A percentile compares a stretch with the other conserved stretches of the same genome.
Conservation (phyloP, 2,888 invertebrate genomes). For the Chrysopilus asiliformis region DNA sequence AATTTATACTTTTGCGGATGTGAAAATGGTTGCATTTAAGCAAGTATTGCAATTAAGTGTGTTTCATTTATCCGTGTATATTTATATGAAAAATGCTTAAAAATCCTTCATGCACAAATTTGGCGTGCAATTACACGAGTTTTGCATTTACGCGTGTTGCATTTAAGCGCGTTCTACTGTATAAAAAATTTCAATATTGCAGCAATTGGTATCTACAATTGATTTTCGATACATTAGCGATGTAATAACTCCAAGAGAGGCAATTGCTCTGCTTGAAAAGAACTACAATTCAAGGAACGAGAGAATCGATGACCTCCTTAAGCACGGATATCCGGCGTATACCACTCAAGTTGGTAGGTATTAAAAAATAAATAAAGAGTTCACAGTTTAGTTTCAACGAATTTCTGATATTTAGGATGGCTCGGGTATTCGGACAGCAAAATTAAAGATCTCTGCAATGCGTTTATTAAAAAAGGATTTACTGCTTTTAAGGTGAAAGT, state of each 20-base stretch:
- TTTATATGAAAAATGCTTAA: too few species aligned
- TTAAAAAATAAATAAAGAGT: not conserved
- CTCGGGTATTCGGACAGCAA: conserved; percentile 70
- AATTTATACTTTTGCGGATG: too few species aligned
- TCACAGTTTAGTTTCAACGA: too few species aligned
- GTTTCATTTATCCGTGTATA: too few species aligned
- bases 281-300: conserved; percentile 44
- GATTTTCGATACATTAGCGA: conserved; percentile 79
- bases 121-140: too few species aligned
- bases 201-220: conserved; percentile 65
- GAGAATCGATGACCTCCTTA: conserved; percentile 47
- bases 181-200: conserved; percentile 14
- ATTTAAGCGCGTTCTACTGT: too few species aligned
- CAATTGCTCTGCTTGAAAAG: conserved; percentile 51
- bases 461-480: conserved; percentile 62
- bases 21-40: too few species aligned
- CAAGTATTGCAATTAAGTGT: too few species aligned
- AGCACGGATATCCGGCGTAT: conserved; percentile 69
- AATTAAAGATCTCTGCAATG: conserved; percentile 52
- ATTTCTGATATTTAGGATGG: too few species aligned
- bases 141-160: too few species aligned
- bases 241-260: conserved; percentile 70
- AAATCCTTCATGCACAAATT: too few species aligned
- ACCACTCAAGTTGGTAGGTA: conserved; percentile 67
- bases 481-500: conserved; percentile 82